A percentile compares a stretch with the other conserved stretches of the same genome.
Evolutionary conservation across 1,140 invertebrate genomes (phyloP).

Genomic region (Sesamia nonagrioides): DNA sequence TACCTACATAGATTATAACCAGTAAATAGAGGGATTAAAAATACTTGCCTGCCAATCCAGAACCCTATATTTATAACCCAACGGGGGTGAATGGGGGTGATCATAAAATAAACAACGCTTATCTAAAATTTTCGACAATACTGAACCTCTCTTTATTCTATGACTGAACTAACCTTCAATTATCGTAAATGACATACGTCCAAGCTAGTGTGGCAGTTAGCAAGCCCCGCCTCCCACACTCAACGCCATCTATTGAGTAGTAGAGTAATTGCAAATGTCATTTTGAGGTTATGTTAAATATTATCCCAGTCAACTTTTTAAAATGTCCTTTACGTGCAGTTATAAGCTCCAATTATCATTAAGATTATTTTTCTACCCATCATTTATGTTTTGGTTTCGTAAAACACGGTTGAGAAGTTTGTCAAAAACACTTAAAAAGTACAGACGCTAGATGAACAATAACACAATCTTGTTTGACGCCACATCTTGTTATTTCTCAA

Average conservation of each 20-base stretch:
- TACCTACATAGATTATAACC: slow-evolving; percentile 5
- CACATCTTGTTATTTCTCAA: background rate
- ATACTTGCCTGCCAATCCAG: slow-evolving; percentile 40
- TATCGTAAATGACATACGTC: slow-evolving; percentile 63
- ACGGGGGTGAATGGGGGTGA: slow-evolving; percentile 40
- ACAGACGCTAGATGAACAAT: slow-evolving; percentile 67
- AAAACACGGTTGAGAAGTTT: slow-evolving; percentile 23
- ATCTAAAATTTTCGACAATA: slow-evolving; percentile 64
- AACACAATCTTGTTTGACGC: slow-evolving; percentile 43
- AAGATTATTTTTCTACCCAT: background rate
- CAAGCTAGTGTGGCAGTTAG: slow-evolving; percentile 53
- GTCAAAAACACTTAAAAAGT: slow-evolving; percentile 56
- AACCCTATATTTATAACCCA: slow-evolving; percentile 42
- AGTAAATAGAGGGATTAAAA: slow-evolving; percentile 50
- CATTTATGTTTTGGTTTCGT: background rate
- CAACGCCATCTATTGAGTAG: slow-evolving; percentile 70
- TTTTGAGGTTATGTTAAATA: slow-evolving; percentile 70
- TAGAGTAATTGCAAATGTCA: slow-evolving; percentile 48
- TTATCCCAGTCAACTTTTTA: slow-evolving; percentile 32
- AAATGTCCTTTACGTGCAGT: background rate
- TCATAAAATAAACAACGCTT: slow-evolving; percentile 52
- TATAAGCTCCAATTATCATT: background rate
- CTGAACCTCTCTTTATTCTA: too few relatives aligned
- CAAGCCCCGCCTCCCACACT: slow-evolving; percentile 62
- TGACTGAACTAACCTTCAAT: slow-evolving; percentile 60